Evolutionary conservation across 2,888 invertebrate genomes (phyloP).

Genomic region (Agonum fuliginosum): DNA sequence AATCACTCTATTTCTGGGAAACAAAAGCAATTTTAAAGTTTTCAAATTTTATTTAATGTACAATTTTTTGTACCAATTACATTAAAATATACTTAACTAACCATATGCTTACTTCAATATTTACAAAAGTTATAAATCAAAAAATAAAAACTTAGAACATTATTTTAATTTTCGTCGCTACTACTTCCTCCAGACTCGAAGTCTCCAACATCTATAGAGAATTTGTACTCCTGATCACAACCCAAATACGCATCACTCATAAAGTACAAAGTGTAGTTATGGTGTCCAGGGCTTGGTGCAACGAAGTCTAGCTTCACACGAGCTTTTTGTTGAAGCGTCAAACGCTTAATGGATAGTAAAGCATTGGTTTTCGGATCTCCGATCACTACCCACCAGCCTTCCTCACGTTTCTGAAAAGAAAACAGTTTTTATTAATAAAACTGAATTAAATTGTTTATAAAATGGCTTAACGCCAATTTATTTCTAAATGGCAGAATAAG

Average conservation of each 20-base stretch:
- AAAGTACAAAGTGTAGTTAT: slow-evolving; percentile 96
- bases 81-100: slow-evolving; percentile 5
- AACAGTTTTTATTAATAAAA: too few relatives aligned
- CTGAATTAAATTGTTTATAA: slow-evolving; percentile 43
- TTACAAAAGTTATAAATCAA: slow-evolving; percentile 24
- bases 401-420: slow-evolving; percentile 85
- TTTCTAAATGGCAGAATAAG: too few relatives aligned
- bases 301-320: slow-evolving; percentile 93
- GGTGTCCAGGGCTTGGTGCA: slow-evolving; percentile 90
- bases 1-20: too few relatives aligned
- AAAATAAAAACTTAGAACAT: slow-evolving; percentile 63
- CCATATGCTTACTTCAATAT: not conserved
- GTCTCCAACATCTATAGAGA: slow-evolving; percentile 88
- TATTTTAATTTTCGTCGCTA: slow-evolving; percentile 74
- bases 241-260: slow-evolving; percentile 99
- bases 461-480: not conserved
- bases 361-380: slow-evolving; percentile 97
- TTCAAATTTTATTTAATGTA: slow-evolving; percentile 8
- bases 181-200: slow-evolving; percentile 79
- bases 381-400: slow-evolving; percentile 99
- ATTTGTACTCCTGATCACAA: slow-evolving; percentile 99
- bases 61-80: not conserved
- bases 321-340: slow-evolving; percentile 95
- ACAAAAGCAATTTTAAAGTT: slow-evolving; percentile 15
- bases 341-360: slow-evolving; percentile 95